Base-by-base conservation (phyloP, 2,113 vertebrate species). In the Saguinus midas region DNA sequence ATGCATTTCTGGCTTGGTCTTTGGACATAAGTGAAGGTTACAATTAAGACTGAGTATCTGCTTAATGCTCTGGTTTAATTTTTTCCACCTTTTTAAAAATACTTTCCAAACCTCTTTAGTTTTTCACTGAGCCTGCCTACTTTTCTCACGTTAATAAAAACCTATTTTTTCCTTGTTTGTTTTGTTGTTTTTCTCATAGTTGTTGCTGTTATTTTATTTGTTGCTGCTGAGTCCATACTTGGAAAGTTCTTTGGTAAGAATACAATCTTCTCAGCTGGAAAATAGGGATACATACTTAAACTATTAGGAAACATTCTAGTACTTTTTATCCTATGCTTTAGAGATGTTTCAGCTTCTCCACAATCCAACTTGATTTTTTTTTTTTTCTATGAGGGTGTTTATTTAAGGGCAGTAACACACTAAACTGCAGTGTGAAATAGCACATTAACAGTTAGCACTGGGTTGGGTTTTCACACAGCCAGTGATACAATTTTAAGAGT, bases 401-500 rank as follows among this genome's bases (percentile, higher is more conserved):
- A 75, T 85, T 96, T 96, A 97, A 94, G 78, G 35, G 14, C 75
- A 95, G 21, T 89, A 82, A 64, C 43, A 93, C 6, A 79, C 7
- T 32, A 58, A 58, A 35, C 66, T 43, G 5, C 29, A 57, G 79
- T 40, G 17, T 88, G 83, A 94, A 97, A 92, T 43, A 94, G 21
- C 82, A 83, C 37, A 93, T 95, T 88, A 93, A 94, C 93, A 97
- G 92, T 97, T 96, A 96, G 66, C 35, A 92, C 43, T 45, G 82
- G 66, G 79, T 94, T 96, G 52, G 52, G n/a, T 95, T 97, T 97
- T 91, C 48, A 84, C 90, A 80, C 21, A 96, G 66, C 55, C 95
- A 96, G 23, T 94, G 83, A 96, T 86, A 78, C 87, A 92, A 73
- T 85, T 97, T 96, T 96, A 97, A 96, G 84, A 96, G 90, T 66